Percentiles rank a stretch among this genome's conserved stretches.
Conservation (phyloP, 2,113 vertebrate species). For the Apodemus sylvaticus region DNA sequence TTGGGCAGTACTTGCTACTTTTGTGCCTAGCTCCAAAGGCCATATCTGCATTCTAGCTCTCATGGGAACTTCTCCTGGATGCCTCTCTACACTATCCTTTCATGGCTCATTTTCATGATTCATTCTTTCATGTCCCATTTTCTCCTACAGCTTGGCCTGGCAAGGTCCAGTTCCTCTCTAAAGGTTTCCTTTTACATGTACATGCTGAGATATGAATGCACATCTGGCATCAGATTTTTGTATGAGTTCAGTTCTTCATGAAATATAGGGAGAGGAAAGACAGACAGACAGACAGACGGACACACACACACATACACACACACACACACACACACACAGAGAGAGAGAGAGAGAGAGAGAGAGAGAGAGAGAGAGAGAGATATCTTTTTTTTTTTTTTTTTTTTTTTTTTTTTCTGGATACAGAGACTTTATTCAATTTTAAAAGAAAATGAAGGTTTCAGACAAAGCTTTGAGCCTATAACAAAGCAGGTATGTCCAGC, state of each 20-base stretch:
- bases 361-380: constrained; percentile 38
- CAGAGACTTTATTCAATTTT: constrained; percentile 87
- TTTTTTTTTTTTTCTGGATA: too few relatives aligned
- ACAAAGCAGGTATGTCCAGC: constrained; percentile 87
- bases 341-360: constrained; percentile 18
- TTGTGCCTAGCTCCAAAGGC: background rate
- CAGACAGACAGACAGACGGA: background rate
- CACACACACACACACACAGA: too few relatives aligned
- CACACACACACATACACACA: too few relatives aligned
- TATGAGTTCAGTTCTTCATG: constrained; percentile 36
- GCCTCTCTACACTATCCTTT: background rate
- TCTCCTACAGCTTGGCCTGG: background rate
- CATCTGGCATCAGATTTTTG: constrained; percentile 63
- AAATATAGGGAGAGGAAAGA: constrained; percentile 35
- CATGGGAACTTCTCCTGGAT: background rate
- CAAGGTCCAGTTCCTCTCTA: background rate
- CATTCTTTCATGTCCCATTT: background rate
- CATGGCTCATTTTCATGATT: too few relatives aligned
- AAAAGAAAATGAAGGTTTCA: constrained; percentile 87
- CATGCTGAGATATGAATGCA: constrained; percentile 38
- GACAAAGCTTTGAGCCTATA: constrained; percentile 89
- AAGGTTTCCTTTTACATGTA: constrained; percentile 38
- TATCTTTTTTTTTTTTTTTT: too few relatives aligned
- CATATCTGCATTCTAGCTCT: background rate
- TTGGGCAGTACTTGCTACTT: background rate